Percentiles rank a stretch among this genome's conserved stretches.
phyloP scores from a whole-genome alignment of 1,140 invertebrate species.

The Pogonognathellus flavescens region DNA sequence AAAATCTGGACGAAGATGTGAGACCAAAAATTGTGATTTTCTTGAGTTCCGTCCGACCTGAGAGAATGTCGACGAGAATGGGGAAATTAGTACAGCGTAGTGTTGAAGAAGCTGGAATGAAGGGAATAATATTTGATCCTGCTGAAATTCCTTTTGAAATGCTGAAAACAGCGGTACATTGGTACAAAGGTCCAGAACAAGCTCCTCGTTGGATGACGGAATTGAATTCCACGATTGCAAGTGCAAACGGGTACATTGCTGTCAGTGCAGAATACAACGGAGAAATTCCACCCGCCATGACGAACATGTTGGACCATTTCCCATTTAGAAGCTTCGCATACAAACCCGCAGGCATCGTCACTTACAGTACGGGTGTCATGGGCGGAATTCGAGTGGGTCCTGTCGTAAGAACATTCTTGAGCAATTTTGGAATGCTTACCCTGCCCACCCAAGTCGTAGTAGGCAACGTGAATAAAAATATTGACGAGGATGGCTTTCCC shows the following conservation, averaged over 20 bases:
- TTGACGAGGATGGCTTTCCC: slow-evolving; percentile 69
- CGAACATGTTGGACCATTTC: slow-evolving; percentile 72
- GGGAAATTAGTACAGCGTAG: slow-evolving; percentile 33
- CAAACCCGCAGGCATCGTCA: slow-evolving; percentile 71
- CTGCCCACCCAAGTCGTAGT: background rate
- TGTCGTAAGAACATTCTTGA: slow-evolving; percentile 70
- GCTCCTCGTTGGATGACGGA: slow-evolving; percentile 69
- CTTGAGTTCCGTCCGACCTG: slow-evolving; percentile 28
- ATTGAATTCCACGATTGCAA: slow-evolving; percentile 69
- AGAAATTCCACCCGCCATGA: slow-evolving; percentile 70
- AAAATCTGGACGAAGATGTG: background rate
- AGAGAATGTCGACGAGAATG: slow-evolving; percentile 48
- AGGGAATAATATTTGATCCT: slow-evolving; percentile 66
- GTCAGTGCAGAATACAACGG: slow-evolving; percentile 72
- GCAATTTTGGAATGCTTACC: slow-evolving; percentile 71
- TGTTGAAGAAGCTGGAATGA: background rate
- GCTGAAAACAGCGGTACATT: slow-evolving; percentile 69
- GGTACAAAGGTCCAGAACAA: slow-evolving; percentile 67
- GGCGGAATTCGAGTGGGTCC: slow-evolving; percentile 72
- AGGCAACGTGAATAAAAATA: slow-evolving; percentile 67
- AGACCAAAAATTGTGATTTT: slow-evolving; percentile 24
- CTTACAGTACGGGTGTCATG: slow-evolving; percentile 72
- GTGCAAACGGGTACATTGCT: slow-evolving; percentile 71
- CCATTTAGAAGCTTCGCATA: slow-evolving; percentile 68
- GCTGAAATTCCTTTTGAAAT: slow-evolving; percentile 70